Evolutionary conservation across 2,888 invertebrate species (phyloP).

Genomic region (Drosophila meridionalis): DNA sequence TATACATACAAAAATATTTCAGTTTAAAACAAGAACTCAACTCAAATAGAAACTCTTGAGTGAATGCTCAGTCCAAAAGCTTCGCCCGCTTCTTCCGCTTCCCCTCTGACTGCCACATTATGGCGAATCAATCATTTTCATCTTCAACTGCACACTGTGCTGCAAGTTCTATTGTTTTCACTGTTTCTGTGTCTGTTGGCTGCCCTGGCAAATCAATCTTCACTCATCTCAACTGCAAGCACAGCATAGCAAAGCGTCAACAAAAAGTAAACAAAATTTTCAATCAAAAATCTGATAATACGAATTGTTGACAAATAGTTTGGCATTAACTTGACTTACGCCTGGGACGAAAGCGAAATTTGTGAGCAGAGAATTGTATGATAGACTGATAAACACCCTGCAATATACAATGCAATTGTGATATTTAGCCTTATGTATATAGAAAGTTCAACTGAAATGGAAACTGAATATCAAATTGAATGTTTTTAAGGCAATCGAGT

Average conservation of each 20-base stretch:
- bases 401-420: too few species aligned
- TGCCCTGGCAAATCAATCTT: slow-evolving; percentile 66
- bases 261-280: slow-evolving; percentile 43
- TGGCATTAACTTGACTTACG: slow-evolving; percentile 59
- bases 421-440: too few species aligned
- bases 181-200: slow-evolving; percentile 31
- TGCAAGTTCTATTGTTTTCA: slow-evolving; percentile 38
- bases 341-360: slow-evolving; percentile 31
- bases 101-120: slow-evolving; percentile 47
- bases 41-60: slow-evolving; percentile 63
- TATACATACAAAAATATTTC: slow-evolving; percentile 13
- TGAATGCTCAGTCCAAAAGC: slow-evolving; percentile 5
- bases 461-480: neutral
- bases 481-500: neutral
- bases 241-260: slow-evolving; percentile 18
- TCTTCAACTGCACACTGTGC: slow-evolving; percentile 65
- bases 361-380: neutral
- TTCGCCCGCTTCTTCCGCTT: neutral
- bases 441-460: too few species aligned
- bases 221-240: slow-evolving; percentile 40
- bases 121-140: slow-evolving; percentile 74
- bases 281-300: slow-evolving; percentile 72
- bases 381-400: neutral
- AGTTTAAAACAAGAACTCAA: slow-evolving; percentile 57
- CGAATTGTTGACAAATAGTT: slow-evolving; percentile 73